Evolutionary conservation across 2,797 vertebrate genomes (phyloP).

Genomic region (Ficedula albicollis): DNA sequence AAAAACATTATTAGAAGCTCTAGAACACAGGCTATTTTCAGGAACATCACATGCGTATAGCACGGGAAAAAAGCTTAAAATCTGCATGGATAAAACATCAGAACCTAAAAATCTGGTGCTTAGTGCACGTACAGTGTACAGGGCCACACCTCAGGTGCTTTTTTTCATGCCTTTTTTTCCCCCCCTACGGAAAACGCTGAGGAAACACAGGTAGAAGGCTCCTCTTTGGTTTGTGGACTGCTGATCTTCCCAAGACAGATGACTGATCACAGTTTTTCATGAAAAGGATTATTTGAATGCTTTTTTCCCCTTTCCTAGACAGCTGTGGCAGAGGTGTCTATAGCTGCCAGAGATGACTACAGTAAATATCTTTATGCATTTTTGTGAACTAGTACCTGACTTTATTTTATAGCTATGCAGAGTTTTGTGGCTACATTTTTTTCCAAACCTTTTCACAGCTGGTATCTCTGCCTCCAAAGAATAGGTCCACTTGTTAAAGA

Average conservation of each 20-base stretch:
- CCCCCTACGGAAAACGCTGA: not conserved
- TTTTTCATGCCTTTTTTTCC: not conserved
- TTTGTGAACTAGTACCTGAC: not conserved
- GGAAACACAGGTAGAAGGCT: not conserved
- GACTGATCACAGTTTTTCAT: not conserved
- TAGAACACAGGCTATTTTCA: not conserved
- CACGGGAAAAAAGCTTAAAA: not conserved
- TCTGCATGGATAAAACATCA: not conserved
- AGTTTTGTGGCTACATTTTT: not conserved
- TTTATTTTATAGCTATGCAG: slow-evolving; percentile 14
- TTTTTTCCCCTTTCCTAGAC: not conserved
- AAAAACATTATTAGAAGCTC: not conserved
- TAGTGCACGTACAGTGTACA: not conserved
- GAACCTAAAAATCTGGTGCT: not conserved
- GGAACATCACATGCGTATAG: not conserved
- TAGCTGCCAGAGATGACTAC: not conserved
- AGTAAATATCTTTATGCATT: not conserved
- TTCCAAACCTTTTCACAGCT: not conserved
- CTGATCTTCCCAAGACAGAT: not conserved
- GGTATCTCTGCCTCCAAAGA: not conserved
- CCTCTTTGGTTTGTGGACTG: not conserved
- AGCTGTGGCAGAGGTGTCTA: not conserved
- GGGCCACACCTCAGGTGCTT: not conserved
- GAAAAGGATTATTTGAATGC: not conserved
- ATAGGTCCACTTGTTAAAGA: not conserved